phyloP scores from a whole-genome alignment of 2,888 invertebrate species.

The Epinotia ramella region DNA sequence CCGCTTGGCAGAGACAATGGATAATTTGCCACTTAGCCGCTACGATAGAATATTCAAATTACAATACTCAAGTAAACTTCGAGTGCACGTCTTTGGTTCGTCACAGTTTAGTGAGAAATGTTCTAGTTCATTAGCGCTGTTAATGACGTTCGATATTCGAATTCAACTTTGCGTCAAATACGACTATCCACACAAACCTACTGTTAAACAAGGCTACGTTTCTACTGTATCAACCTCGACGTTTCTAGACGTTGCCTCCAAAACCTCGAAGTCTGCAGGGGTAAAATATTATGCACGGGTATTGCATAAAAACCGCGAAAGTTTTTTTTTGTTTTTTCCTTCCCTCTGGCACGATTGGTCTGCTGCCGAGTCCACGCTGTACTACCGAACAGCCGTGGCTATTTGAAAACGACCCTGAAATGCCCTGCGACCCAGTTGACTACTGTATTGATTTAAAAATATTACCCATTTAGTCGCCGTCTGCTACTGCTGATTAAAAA shows the following conservation, averaged over 20 bases:
- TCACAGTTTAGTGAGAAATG: conserved; percentile 20
- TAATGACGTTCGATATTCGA: conserved; percentile 27
- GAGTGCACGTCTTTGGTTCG: conserved; percentile 18
- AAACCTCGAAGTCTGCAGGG: no score
- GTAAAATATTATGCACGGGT: neutral
- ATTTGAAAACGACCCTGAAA: conserved; percentile 38
- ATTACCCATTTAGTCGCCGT: conserved; percentile 6
- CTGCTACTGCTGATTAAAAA: conserved; percentile 3
- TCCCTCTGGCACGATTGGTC: conserved; percentile 25
- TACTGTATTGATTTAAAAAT: conserved; percentile 34
- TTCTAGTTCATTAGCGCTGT: conserved; percentile 24
- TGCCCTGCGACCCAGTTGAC: conserved; percentile 37
- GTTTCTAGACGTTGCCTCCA: neutral
- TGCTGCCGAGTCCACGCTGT: conserved; percentile 19
- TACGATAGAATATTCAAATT: conserved; percentile 39
- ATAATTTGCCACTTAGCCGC: conserved; percentile 39
- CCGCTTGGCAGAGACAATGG: conserved; percentile 35
- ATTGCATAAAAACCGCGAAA: neutral
- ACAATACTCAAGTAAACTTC: conserved; percentile 19
- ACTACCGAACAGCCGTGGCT: conserved; percentile 26
- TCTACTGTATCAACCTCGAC: neutral
- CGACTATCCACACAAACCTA: neutral
- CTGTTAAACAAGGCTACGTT: neutral
- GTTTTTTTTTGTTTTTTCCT: neutral
- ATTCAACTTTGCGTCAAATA: conserved; percentile 6